Evolutionary conservation across 2,888 invertebrate species (phyloP).

Genomic region (Rhagonycha lutea): DNA sequence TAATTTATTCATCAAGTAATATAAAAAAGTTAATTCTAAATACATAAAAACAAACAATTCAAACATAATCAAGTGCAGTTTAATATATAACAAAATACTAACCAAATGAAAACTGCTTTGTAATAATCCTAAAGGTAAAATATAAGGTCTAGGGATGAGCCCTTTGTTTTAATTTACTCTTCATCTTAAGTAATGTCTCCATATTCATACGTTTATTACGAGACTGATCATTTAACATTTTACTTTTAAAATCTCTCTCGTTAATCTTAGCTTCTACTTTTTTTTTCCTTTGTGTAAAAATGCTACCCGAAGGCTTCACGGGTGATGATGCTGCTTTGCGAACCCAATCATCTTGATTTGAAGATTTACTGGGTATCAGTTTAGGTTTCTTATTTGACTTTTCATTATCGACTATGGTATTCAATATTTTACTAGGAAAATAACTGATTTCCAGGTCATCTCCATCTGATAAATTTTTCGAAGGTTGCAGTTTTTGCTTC

Average conservation of each 20-base stretch:
- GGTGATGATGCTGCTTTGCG: background rate
- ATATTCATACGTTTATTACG: conserved; percentile 42
- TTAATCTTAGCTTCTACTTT: background rate
- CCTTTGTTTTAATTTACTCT: conserved; percentile 11
- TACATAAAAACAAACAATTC: background rate
- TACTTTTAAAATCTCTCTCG: conserved; percentile 48
- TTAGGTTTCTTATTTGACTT: background rate
- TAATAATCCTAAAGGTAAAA: background rate
- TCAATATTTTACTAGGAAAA: background rate
- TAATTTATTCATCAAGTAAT: background rate
- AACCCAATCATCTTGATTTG: background rate
- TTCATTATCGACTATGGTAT: background rate
- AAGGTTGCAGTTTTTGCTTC: background rate
- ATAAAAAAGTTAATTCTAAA: background rate
- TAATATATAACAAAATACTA: background rate
- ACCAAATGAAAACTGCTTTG: background rate
- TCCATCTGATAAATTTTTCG: background rate
- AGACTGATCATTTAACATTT: conserved; percentile 42
- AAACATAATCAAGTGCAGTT: background rate
- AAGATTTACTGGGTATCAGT: background rate
- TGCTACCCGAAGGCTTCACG: background rate
- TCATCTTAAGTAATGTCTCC: conserved; percentile 40
- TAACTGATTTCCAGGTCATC: background rate
- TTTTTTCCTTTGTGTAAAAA: background rate
- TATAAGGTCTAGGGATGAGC: background rate